Evolutionary conservation across 2,797 vertebrate species (phyloP).

Genomic region (Cirrhinus molitorella): DNA sequence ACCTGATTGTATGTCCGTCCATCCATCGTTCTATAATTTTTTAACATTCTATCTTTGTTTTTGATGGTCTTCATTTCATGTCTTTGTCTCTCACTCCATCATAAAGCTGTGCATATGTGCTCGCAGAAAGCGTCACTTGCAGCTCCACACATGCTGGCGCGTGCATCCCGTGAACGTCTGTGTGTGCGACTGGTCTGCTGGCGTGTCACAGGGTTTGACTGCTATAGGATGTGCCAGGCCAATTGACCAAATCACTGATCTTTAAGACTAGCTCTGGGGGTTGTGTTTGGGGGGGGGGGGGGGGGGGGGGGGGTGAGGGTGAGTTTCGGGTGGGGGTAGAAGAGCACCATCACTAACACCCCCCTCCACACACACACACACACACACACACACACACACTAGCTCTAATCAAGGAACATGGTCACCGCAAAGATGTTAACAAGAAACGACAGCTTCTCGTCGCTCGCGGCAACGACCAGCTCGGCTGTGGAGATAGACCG

Average conservation of each 20-base stretch:
- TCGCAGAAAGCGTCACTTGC: neutral
- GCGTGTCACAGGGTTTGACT: slow-evolving; percentile 78
- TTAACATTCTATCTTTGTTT: neutral
- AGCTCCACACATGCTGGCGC: slow-evolving; percentile 62
- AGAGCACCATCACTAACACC: slow-evolving; percentile 67
- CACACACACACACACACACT: slow-evolving; percentile 58
- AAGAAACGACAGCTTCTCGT: slow-evolving; percentile 83
- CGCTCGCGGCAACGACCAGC: slow-evolving; percentile 84
- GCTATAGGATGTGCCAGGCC: slow-evolving; percentile 79
- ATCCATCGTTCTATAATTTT: neutral
- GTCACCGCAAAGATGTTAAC: slow-evolving; percentile 81
- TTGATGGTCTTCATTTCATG: neutral
- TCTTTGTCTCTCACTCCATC: neutral
- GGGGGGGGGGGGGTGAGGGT: slow-evolving; percentile 32
- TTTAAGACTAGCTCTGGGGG: slow-evolving; percentile 80
- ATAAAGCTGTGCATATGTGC: neutral
- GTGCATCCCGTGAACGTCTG: slow-evolving; percentile 48
- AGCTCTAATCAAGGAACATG: slow-evolving; percentile 83
- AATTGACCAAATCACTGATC: slow-evolving; percentile 87
- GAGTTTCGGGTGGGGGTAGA: slow-evolving; percentile 56
- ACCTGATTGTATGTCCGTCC: no score
- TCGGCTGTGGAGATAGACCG: slow-evolving; percentile 84
- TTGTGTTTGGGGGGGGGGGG: slow-evolving; percentile 34
- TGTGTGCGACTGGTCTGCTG: slow-evolving; percentile 75
- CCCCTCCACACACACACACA: neutral